These are phyloP conservation scores for Philotrypesis tridentata DNA, from an alignment of 1,140 invertebrate species.

Conservation along the genomic window DNA sequence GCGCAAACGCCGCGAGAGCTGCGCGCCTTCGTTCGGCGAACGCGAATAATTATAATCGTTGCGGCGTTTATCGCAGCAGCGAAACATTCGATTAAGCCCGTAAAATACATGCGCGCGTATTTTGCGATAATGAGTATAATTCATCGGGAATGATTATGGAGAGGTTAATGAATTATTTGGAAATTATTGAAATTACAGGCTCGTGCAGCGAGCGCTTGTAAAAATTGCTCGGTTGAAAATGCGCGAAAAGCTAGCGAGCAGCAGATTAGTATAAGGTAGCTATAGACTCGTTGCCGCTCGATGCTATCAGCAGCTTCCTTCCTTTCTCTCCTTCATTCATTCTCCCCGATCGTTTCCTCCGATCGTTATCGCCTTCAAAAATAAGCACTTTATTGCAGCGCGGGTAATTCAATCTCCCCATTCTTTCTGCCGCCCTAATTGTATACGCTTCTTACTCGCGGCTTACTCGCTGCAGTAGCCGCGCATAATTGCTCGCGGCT, in stretches of 20 bases:
- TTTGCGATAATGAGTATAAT: constrained; percentile 33
- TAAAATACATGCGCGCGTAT: constrained; percentile 12
- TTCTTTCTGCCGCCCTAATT: too few species aligned
- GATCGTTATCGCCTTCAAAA: constrained; percentile 40
- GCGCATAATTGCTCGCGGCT: too few species aligned
- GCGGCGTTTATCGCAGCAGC: constrained; percentile 23
- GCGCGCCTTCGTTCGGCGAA: neutral
- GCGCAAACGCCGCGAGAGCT: neutral
- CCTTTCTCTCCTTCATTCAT: constrained; percentile 9
- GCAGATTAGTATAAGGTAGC: too few species aligned
- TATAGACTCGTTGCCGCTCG: too few species aligned
- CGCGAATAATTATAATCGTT: constrained; percentile 26
- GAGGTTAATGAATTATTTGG: constrained; percentile 18
- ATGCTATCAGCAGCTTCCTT: constrained; percentile 36
- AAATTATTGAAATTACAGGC: constrained; percentile 7
- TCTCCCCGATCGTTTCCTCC: constrained; percentile 24
- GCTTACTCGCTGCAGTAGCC: too few species aligned
- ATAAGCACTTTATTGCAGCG: constrained; percentile 45
- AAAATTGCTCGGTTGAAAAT: too few species aligned
- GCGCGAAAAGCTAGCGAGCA: too few species aligned
- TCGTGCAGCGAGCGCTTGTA: too few species aligned
- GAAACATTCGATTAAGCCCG: constrained; percentile 34
- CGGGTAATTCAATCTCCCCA: too few species aligned
- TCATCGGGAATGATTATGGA: constrained; percentile 17
- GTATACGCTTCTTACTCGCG: too few species aligned